Evolutionary conservation across 2,888 invertebrate species (phyloP).

Genomic region (Drosophila suboccidentalis): DNA sequence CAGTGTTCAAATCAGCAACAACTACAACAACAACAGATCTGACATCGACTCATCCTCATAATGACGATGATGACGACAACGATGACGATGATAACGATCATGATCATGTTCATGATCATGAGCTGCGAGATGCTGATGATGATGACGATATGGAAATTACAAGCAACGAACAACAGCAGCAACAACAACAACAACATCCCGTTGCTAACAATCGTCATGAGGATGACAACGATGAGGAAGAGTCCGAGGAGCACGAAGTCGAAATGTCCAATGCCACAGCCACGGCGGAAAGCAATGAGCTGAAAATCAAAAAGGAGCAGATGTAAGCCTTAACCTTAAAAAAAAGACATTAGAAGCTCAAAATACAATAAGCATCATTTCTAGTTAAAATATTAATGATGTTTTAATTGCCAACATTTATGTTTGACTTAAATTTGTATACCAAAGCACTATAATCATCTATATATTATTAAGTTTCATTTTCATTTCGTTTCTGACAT

Average conservation of each 20-base stretch:
- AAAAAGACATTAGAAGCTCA: not conserved
- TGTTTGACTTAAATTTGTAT: not conserved
- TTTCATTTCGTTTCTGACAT: not conserved
- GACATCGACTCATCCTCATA: constrained; percentile 43
- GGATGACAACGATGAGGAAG: constrained; percentile 49
- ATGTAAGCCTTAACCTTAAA: constrained; percentile 77
- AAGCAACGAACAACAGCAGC: constrained; percentile 32
- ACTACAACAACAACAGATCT: constrained; percentile 42
- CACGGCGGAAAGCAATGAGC: constrained; percentile 59
- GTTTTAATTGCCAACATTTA: not conserved
- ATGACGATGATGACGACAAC: constrained; percentile 43
- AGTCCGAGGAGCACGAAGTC: not conserved
- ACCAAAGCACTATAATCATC: no score
- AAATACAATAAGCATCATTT: not conserved
- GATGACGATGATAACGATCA: constrained; percentile 37
- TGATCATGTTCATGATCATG: constrained; percentile 52
- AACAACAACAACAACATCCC: constrained; percentile 40
- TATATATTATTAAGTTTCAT: not conserved
- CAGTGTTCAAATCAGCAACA: constrained; percentile 34
- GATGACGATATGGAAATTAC: constrained; percentile 42
- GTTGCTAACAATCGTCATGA: constrained; percentile 40
- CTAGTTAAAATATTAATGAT: not conserved
- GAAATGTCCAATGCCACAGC: constrained; percentile 45
- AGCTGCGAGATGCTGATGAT: constrained; percentile 46
- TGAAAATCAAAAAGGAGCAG: constrained; percentile 85